Evolutionary conservation across 1,140 invertebrate species (phyloP).

Genomic region (Chionoecetes opilio): DNA sequence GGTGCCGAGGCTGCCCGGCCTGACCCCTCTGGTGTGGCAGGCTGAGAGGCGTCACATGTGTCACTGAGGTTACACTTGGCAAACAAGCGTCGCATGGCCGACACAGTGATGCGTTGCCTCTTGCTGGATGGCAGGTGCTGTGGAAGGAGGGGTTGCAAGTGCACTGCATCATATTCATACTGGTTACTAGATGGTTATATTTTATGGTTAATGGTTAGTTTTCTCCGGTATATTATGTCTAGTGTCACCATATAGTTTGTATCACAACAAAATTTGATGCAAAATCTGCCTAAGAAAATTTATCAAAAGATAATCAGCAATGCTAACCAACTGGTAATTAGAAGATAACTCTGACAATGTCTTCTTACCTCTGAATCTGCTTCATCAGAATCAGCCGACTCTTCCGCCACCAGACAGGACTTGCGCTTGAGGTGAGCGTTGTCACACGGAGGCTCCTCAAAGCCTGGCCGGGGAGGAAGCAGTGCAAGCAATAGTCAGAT

Average conservation of each 20-base stretch:
- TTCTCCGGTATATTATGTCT: background rate
- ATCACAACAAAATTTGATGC: background rate
- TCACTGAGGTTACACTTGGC: slow-evolving; percentile 78
- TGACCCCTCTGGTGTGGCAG: background rate
- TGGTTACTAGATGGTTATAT: background rate
- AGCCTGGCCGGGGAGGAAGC: slow-evolving; percentile 38
- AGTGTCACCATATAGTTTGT: background rate
- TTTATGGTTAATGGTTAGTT: background rate
- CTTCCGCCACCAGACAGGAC: slow-evolving; percentile 28
- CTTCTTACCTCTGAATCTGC: slow-evolving; percentile 67
- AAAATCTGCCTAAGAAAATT: background rate
- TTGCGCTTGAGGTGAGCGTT: slow-evolving; percentile 59
- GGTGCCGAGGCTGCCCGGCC: background rate
- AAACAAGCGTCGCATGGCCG: slow-evolving; percentile 76
- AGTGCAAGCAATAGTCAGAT: too few relatives aligned
- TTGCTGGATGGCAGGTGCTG: slow-evolving; percentile 77
- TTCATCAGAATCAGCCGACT: slow-evolving; percentile 64
- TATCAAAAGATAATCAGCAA: background rate
- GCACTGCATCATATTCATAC: background rate
- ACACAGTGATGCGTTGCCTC: slow-evolving; percentile 76
- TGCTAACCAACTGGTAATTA: background rate
- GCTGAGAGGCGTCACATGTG: background rate
- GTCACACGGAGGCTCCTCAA: slow-evolving; percentile 3
- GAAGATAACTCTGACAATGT: background rate
- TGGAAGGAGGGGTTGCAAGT: background rate